Evolutionary conservation across 2,113 vertebrate species (phyloP), one percentile per base, ranked within the genome.

Genomic region (Rhagologus leucostigma): DNA sequence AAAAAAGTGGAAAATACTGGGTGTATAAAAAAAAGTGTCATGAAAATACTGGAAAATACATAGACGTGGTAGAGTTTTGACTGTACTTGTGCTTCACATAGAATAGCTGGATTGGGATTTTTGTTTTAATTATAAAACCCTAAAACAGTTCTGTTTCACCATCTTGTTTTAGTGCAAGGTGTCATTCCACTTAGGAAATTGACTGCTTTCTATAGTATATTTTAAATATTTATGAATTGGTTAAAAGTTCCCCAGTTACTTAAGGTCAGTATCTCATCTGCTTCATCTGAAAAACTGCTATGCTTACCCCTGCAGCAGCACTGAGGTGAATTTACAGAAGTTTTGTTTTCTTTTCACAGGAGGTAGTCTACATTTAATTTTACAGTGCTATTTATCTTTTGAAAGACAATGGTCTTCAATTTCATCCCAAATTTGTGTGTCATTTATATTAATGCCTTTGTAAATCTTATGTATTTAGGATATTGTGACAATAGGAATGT

Each of bases 401-500:
- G 35, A 77, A 69, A 78, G 13, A 27, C 53, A 63, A 9, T 33
- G 63, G 27, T 33, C 22, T 60, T 65, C 33, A 53, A 39, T 67
- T 94, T 75, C 8, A 52, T 53, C 21, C 67, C 39, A 84, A 26
- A 39, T 67, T 37, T 53, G 6, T 39, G 4, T 49, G 21, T 65
- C 17, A 22, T 82, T 78, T 81, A 21, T 87, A n/a, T 65, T 80
- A 62, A 94, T 4, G 2, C 17, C 37, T 83, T 91, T 81, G 55
- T 91, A 84, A 90, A 46, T 75, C 62, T 93, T 56, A 5, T 6
- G 3, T 73, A 3, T 95, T 89, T 77, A 99, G 99, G 99, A 99
- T 97, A 98, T 99, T 91, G 98, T 99, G 81, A 98, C 98, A 4
- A 98, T 99, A 90, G 99, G 99, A 92, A 98, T 99, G 98, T 77